Evolutionary conservation across 2,888 invertebrate species (phyloP), one percentile per base, ranked within the genome.

Genomic region (Nemotelus pantherinus): DNA sequence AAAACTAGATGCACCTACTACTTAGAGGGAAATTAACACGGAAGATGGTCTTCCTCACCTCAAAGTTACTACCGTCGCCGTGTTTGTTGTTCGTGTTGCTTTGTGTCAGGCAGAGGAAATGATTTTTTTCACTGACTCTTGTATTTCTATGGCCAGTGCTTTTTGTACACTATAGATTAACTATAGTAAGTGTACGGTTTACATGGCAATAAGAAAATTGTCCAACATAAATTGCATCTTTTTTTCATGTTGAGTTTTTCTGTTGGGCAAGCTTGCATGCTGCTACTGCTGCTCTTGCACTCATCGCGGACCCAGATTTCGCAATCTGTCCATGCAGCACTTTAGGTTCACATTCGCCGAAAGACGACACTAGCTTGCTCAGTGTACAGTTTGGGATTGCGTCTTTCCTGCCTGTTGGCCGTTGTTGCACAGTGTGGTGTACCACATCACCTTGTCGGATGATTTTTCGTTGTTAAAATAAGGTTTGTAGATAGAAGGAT

Each of bases 241-340:
- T 74, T 50, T 50, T 70, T 25, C 25, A 25, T 25, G 25, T 25
- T 25, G 25, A 25, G 25, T 25, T 25, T 25, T 25, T 25, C 25
- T 70, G 63, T 74, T 74, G 74, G 74, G 74, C 74, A 74, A 74
- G 74, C 74, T 60, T 74, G 74, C 74, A 74, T 74, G 74, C 48
- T 74, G 74, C 60, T 63, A 41, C 45, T 43, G 39, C 39, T 50
- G 43, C 44, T 63, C 43, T 39, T 63, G 72, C 70, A 9, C 70
- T 43, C 63, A 63, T 70, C 53, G 70, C 70, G 70, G 55, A 70
- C 70, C n/a, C 70, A 25, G 25, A 25, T 25, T 25, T 25, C 25
- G 25, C 25, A n/a, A 55, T 55, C 47, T 44, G 55, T 55, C 55
- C 47, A 70, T 70, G 70, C 44, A 70, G 58, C 25, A 58, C 25